Conservation (phyloP, 2,797 vertebrate species). For the Tinamus major region DNA sequence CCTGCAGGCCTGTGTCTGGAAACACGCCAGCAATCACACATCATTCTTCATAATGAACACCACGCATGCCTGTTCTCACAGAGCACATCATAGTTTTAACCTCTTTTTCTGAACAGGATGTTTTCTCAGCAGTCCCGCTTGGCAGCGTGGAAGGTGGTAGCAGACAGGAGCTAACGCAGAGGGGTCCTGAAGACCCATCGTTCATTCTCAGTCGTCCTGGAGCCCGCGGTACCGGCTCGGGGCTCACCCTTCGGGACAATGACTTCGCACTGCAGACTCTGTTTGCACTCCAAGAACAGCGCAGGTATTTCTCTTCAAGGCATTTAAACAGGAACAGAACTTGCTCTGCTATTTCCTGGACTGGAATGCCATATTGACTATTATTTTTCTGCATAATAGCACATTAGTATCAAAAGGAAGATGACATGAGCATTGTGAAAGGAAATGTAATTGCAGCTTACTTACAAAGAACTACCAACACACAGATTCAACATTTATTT, state of each 20-base stretch:
- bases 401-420: conserved; percentile 11
- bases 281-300: neutral
- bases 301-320: neutral
- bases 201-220: neutral
- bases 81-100: fast-evolving
- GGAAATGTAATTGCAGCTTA: neutral
- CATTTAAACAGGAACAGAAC: neutral
- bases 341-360: neutral
- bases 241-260: fast-evolving
- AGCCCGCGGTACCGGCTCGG: neutral
- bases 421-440: neutral
- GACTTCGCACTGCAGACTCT: neutral
- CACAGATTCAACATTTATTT: neutral
- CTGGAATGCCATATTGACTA: neutral
- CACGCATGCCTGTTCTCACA: neutral
- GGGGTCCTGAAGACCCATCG: neutral
- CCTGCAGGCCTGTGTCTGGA: neutral
- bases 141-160: fast-evolving
- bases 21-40: neutral
- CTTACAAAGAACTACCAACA: neutral
- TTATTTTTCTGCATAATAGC: conserved; percentile 13
- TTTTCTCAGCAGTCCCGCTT: neutral
- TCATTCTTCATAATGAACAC: neutral
- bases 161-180: neutral
- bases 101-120: neutral